Evolutionary conservation across 1,140 invertebrate genomes (phyloP).

Genomic region (Trigoniulus corallinus): DNA sequence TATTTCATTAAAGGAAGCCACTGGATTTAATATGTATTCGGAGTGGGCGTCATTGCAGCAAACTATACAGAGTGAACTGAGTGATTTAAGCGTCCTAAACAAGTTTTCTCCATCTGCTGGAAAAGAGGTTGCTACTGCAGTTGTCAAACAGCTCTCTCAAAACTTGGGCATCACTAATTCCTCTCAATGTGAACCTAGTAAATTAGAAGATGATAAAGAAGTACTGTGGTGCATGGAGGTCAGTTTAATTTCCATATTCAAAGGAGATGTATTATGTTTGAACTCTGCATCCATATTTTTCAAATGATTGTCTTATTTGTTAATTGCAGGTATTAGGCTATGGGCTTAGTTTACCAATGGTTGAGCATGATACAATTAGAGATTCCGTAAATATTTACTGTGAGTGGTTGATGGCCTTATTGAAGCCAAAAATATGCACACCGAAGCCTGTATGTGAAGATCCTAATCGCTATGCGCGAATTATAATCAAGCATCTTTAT

Average conservation of each 20-base stretch:
- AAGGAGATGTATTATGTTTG: slow-evolving; percentile 13
- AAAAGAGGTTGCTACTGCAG: slow-evolving; percentile 61
- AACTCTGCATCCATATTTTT: not conserved
- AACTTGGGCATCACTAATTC: slow-evolving; percentile 47
- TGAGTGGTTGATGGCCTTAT: slow-evolving; percentile 81
- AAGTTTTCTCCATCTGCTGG: slow-evolving; percentile 60
- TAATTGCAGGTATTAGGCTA: slow-evolving; percentile 62
- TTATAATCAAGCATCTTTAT: slow-evolving; percentile 82
- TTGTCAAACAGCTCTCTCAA: slow-evolving; percentile 60
- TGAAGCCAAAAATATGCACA: slow-evolving; percentile 66
- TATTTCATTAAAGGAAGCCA: too few relatives aligned
- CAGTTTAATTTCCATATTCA: slow-evolving; percentile 16
- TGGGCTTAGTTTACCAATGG: slow-evolving; percentile 71
- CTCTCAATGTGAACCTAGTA: slow-evolving; percentile 19
- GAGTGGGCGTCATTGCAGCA: slow-evolving; percentile 27
- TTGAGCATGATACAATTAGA: slow-evolving; percentile 81
- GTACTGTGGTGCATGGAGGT: slow-evolving; percentile 82
- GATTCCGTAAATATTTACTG: slow-evolving; percentile 95
- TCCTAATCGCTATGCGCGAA: slow-evolving; percentile 76
- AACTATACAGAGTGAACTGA: slow-evolving; percentile 33
- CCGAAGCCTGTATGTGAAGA: slow-evolving; percentile 72
- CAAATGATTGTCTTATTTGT: not conserved
- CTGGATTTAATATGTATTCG: slow-evolving; percentile 22
- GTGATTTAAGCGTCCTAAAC: slow-evolving; percentile 60
- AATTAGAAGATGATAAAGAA: slow-evolving; percentile 36